These are phyloP conservation scores for Psittacus erithacus DNA, from an alignment of 2,113 vertebrate genomes.

Conservation along the genomic window DNA sequence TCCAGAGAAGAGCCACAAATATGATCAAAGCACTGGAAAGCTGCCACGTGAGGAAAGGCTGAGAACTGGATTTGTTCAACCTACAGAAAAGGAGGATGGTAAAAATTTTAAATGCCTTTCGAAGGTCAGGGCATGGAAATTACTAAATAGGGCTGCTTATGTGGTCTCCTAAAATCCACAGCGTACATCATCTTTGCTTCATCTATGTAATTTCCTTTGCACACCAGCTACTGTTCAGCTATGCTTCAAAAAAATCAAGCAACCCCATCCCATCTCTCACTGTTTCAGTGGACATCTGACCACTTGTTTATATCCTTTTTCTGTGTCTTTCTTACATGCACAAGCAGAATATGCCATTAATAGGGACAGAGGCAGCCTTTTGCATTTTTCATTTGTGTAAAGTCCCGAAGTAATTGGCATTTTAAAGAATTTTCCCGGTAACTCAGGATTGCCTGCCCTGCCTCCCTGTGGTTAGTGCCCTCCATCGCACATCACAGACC, in stretches of 20 bases:
- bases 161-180: background rate
- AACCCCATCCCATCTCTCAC: background rate
- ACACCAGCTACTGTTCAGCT: background rate
- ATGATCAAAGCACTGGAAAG: background rate
- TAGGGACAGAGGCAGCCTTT: background rate
- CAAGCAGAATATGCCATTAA: background rate
- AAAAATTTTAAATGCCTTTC: background rate
- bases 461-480: slow-evolving; percentile 7
- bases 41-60: background rate
- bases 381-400: rapidly evolving
- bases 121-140: background rate
- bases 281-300: background rate
- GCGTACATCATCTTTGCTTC: background rate
- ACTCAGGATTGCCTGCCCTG: background rate
- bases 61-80: background rate
- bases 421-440: rapidly evolving
- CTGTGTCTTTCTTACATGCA: background rate
- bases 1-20: background rate
- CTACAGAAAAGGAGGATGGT: background rate
- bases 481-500: background rate
- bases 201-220: background rate
- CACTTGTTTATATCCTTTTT: background rate
- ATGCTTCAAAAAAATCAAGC: background rate
- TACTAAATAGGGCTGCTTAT: background rate
- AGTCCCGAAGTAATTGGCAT: background rate